Percentiles rank a stretch among this genome's conserved stretches.
These are phyloP conservation scores for Sternotherus odoratus DNA, from an alignment of 2,797 vertebrate species.

Conservation along the genomic window DNA sequence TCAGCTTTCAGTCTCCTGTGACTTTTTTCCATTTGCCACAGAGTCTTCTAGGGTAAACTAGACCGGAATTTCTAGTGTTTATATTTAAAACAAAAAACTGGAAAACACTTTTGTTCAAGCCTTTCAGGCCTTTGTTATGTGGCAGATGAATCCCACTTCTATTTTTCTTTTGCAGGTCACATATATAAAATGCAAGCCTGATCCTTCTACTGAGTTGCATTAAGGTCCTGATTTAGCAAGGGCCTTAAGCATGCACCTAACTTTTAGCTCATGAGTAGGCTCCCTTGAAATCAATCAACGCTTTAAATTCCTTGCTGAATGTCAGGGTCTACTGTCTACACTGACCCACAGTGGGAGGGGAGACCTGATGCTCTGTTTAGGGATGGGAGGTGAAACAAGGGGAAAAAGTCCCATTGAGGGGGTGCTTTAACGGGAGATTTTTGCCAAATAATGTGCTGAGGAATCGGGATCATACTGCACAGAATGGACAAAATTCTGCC, in stretches of 20 bases:
- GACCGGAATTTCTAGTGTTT: not conserved
- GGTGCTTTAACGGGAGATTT: constrained; percentile 35
- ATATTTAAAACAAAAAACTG: not conserved
- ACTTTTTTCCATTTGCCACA: not conserved
- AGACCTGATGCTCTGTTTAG: not conserved
- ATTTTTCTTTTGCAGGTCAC: not conserved
- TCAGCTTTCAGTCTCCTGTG: not conserved
- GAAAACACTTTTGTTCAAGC: not conserved
- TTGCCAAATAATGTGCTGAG: not conserved
- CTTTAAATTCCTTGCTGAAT: constrained; percentile 43
- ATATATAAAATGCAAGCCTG: not conserved
- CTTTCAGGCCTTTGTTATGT: not conserved
- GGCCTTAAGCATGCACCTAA: not conserved
- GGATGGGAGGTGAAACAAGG: constrained; percentile 3
- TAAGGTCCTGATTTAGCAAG: not conserved
- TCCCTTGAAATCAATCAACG: constrained; percentile 1
- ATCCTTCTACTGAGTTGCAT: not conserved
- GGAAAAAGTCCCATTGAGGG: not conserved
- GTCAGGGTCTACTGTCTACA: constrained; percentile 37
- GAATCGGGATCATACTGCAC: not conserved
- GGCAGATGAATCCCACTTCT: not conserved
- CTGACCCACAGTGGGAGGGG: constrained; percentile 8
- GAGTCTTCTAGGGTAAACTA: not conserved
- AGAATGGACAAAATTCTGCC: constrained; percentile 8
- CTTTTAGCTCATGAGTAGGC: not conserved